Evolutionary conservation across 2,797 vertebrate species (phyloP).

Genomic region (Luscinia luscinia): DNA sequence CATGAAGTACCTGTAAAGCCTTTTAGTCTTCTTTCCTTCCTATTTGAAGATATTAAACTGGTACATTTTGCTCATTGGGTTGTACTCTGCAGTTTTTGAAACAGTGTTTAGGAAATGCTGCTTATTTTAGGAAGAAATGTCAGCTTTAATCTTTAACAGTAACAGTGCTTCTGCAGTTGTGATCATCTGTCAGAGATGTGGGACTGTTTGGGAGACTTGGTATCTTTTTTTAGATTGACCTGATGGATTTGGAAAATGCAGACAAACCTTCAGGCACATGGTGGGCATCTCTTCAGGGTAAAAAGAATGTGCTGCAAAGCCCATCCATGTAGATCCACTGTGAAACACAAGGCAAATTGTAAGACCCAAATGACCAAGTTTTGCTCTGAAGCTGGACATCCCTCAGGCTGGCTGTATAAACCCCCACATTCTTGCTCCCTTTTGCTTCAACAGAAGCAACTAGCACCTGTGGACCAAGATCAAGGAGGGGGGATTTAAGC

Average conservation of each 20-base stretch:
- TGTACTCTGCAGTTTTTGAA: background rate
- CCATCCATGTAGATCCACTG: background rate
- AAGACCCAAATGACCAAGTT: background rate
- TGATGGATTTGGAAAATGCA: background rate
- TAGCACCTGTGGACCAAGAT: background rate
- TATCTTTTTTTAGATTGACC: background rate
- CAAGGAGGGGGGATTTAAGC: rapidly evolving
- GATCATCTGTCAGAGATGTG: background rate
- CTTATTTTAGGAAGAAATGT: background rate
- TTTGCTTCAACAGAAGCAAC: background rate
- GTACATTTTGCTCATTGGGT: background rate
- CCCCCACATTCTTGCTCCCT: background rate
- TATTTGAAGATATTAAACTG: background rate
- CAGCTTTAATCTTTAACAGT: background rate
- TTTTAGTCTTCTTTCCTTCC: background rate
- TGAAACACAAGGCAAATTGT: background rate
- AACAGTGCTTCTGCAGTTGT: background rate
- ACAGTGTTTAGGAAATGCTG: background rate
- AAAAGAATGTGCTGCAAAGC: background rate
- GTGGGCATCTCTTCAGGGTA: background rate
- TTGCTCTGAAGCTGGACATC: background rate
- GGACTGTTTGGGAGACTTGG: background rate
- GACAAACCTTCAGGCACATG: background rate
- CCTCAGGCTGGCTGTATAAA: background rate
- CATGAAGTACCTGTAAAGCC: background rate